Base-by-base conservation (phyloP, 53 echinoderm and acorn worm genomes). In the Actinopyga echinites region DNA sequence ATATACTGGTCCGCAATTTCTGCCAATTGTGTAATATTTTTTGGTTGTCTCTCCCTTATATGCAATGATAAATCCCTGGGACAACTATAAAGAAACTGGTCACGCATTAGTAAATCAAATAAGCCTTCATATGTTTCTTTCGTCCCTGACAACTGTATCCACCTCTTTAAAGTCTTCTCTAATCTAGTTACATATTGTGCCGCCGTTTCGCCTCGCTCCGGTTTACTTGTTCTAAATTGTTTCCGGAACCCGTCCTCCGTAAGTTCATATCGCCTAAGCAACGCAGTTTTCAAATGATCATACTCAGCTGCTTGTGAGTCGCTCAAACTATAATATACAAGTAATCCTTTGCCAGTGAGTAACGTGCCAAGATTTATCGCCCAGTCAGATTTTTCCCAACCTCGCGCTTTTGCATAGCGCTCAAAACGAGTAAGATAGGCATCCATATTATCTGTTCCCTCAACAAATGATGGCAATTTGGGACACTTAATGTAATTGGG, bases 131-230 rank as follows among this genome's bases (percentile, higher is more conserved):
- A n/a, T n/a, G n/a, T n/a, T n/a, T n/a, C n/a, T n/a, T n/a, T n/a
- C n/a, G n/a, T n/a, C n/a, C n/a, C n/a, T n/a, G n/a, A n/a, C n/a
- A 86, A 37, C 17, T 79, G 33, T 55, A 79, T 15, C 85, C 85
- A 85, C 30, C 33, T 74, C 28, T 86, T 65, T 24, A 86, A 54
- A 65, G 52, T 75, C 23, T 57, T 62, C 36, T 54, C 52, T 55
- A 86, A 20, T 35, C 86, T 45, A 13, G 28, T 1, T 24, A 65
- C 56, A 49, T 49, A 79, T 3, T 86, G 86, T 5, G 52, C n/a
- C 4, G 79, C 79, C 9, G 78, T 79, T 44, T 86, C 86, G 20
- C 66, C 86, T 22, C 19, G 43, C 30, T 86, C 78, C 49, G 86
- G 86, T 17, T 62, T 78, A 29, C 77, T 77, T 25, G n/a, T 78